Percentiles rank a stretch among this genome's conserved stretches.
phyloP scores from a whole-genome alignment of 2,113 vertebrate species.

The Heptranchias perlo region DNA sequence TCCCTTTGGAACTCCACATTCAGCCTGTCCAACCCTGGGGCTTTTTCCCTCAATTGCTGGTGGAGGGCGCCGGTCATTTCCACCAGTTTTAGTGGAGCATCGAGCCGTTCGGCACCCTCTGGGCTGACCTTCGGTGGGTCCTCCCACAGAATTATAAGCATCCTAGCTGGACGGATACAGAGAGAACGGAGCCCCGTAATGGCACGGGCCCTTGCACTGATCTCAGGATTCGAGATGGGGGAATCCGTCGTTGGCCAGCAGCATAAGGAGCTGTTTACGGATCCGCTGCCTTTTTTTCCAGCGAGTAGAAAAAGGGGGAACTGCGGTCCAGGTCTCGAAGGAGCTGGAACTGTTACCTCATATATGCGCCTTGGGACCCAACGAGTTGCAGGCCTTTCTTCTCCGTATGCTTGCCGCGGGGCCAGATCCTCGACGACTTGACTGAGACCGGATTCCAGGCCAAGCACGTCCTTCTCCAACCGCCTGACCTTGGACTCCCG shows the following conservation, averaged over 20 bases:
- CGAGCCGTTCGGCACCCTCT: no score
- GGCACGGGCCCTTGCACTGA: background rate
- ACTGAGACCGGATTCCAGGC: no score
- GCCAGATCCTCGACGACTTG: no score
- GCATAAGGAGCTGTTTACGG: background rate
- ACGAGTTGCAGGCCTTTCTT: no score
- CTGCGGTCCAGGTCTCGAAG: no score
- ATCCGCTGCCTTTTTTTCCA: no score
- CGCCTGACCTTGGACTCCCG: background rate
- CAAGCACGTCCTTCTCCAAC: background rate
- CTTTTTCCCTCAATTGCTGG: background rate
- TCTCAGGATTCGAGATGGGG: background rate
- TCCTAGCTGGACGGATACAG: no score
- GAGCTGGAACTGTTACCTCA: background rate
- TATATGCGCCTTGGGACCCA: no score
- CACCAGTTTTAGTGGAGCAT: background rate
- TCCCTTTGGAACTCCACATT: background rate
- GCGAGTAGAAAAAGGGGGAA: background rate
- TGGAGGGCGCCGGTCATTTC: background rate
- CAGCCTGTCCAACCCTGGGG: background rate
- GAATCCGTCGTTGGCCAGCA: background rate
- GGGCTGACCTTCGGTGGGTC: no score
- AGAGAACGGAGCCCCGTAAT: background rate
- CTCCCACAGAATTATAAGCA: no score
- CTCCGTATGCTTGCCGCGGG: no score